phyloP scores from a whole-genome alignment of 2,888 invertebrate genomes.

The Venustoraphidia nigricollis region DNA sequence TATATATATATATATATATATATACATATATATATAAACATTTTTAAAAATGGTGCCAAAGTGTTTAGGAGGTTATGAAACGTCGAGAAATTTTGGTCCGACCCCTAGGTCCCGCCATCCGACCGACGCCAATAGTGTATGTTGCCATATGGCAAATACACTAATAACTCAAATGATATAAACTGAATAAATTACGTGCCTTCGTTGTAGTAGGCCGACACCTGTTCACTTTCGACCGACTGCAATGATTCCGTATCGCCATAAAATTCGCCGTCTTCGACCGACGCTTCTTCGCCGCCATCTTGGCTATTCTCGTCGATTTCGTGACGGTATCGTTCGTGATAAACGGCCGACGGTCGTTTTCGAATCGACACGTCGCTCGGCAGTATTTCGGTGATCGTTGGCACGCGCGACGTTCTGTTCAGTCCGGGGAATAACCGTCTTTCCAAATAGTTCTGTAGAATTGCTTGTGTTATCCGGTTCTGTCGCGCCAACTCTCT shows the following conservation, averaged over 20 bases:
- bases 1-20: no score
- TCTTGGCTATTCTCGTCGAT: constrained; percentile 1
- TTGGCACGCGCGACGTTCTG: constrained; percentile 34
- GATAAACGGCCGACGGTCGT: constrained; percentile 19
- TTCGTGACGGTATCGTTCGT: constrained; percentile 9
- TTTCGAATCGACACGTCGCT: constrained; percentile 21
- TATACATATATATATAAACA: no score
- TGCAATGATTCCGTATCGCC: constrained; percentile 38
- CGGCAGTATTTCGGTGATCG: constrained; percentile 49
- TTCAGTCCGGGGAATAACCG: constrained; percentile 41
- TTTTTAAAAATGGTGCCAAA: no score
- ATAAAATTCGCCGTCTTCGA: constrained; percentile 12
- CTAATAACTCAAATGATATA: neutral
- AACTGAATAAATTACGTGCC: constrained; percentile 21
- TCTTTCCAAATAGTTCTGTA: constrained; percentile 56
- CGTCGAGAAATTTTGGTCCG: no score
- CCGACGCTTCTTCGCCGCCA: constrained; percentile 6
- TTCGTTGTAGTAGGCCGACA: constrained; percentile 32
- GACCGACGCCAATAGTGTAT: no score
- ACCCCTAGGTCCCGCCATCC: no score
- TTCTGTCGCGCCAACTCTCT: constrained; percentile 58
- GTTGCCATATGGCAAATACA: no score
- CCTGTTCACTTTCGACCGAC: constrained; percentile 56
- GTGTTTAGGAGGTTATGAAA: no score
- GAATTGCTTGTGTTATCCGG: constrained; percentile 59